These are phyloP conservation scores for Vulpes lagopus DNA, from an alignment of 2,113 vertebrate genomes.

Conservation along the genomic window DNA sequence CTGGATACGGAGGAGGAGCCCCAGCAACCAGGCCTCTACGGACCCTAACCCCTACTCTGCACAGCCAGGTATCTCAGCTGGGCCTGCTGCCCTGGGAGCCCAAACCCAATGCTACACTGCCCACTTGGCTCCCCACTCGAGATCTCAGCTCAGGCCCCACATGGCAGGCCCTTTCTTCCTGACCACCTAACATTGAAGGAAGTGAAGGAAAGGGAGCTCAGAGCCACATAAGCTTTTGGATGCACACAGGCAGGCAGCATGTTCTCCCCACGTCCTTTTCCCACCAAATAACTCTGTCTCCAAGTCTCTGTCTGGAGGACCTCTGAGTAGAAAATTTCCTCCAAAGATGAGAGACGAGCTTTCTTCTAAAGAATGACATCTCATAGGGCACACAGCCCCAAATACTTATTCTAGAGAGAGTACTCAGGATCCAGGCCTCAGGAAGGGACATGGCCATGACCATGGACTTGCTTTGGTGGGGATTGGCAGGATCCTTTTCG, in stretches of 20 bases:
- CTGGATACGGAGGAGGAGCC: background rate
- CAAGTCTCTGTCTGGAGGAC: background rate
- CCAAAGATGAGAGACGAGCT: background rate
- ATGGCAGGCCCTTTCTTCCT: background rate
- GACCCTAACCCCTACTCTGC: too few relatives aligned
- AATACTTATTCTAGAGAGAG: background rate
- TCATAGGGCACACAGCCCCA: background rate
- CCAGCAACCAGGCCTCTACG: background rate
- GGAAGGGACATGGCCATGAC: background rate
- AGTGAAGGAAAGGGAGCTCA: background rate
- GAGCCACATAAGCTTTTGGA: background rate
- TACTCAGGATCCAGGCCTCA: too few relatives aligned
- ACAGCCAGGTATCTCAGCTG: background rate
- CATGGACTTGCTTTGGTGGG: background rate
- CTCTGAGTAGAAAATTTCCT: background rate
- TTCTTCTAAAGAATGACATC: background rate
- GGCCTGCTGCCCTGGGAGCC: background rate
- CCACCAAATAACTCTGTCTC: background rate
- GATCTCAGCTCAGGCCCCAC: background rate
- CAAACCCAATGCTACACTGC: fast-evolving
- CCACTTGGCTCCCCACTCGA: background rate
- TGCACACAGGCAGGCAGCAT: fast-evolving
- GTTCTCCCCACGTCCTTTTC: too few relatives aligned
- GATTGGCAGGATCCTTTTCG: background rate
- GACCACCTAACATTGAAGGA: background rate